A percentile compares a stretch with the other conserved stretches of the same genome.
These are phyloP conservation scores for Brachionus sp. DNA, from an alignment of 1,140 invertebrate species.

Conservation along the genomic window DNA sequence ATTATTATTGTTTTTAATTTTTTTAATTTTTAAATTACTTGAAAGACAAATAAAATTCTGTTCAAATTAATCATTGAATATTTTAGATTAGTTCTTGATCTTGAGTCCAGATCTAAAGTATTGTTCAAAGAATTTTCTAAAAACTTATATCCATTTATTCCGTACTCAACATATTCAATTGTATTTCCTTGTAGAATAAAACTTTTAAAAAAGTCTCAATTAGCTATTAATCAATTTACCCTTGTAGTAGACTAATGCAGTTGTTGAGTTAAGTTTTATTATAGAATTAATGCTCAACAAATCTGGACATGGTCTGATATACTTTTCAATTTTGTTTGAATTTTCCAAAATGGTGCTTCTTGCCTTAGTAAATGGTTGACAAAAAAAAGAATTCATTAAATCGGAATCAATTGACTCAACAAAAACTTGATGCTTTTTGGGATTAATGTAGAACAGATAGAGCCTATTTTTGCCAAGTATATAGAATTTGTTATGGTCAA, in stretches of 20 bases:
- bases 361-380: conserved; percentile 21
- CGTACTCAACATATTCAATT: conserved; percentile 16
- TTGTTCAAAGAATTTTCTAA: neutral
- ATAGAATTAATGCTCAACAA: conserved; percentile 2
- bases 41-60: conserved; percentile 35
- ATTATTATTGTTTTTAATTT: too few species aligned
- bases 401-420: conserved; percentile 25
- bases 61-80: conserved; percentile 34
- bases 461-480: conserved; percentile 17
- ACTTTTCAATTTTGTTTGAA: conserved; percentile 3
- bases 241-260: neutral
- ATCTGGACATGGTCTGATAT: conserved; percentile 6
- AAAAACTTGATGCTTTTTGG: conserved; percentile 31
- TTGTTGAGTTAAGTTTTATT: conserved; percentile 1
- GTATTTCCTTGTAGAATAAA: neutral
- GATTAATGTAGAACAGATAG: conserved; percentile 6
- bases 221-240: neutral
- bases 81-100: conserved; percentile 18
- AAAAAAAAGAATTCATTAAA: conserved; percentile 32
- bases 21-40: neutral
- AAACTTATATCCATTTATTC: conserved; percentile 2
- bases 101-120: neutral
- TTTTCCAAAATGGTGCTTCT: neutral
- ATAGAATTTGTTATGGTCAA: conserved; percentile 28
- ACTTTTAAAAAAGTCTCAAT: neutral